Evolutionary conservation across 1,140 invertebrate species (phyloP), one percentile per base, ranked within the genome.

Genomic region (Heliconius eleuchia): DNA sequence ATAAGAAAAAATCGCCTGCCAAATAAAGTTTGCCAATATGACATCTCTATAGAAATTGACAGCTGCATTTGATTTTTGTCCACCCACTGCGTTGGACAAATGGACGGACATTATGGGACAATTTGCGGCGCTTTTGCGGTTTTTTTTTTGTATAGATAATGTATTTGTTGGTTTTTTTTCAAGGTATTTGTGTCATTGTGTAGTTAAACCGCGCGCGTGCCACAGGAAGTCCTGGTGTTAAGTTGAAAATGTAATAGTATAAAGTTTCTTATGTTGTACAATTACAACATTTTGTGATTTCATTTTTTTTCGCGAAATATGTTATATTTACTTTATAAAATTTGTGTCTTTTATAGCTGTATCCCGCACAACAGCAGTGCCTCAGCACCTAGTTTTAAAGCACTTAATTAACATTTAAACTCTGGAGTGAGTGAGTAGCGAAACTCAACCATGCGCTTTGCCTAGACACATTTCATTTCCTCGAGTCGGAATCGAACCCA

Each of bases 31-130:
- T 88, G 82, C 83, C 72, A 82, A 84, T 83, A 78, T 88, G 87
- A 92, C 79, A 80, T 88, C 88, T 92, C 88, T 87, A 90, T 90
- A 84, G 80, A 79, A 84, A 88, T 89, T 91, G 91, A 91, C 91
- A 92, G 90, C 89, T 92, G 91, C 81, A 89, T 88, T 90, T 90
- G 85, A 83, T 85, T 87, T 87, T 88, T 82, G 85, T 89, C 88
- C 89, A 87, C 87, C 90, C 87, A 90, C 88, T 77, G 82, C 76
- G 84, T 78, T 72, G 79, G 82, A 83, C 80, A 77, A 75, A 83
- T 78, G 73, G 82, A 78, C 84, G 73, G 74, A 75, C 77, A 84
- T 88, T 86, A 85, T 71, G 77, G 78, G 39, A 71, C 84, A 80
- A 86, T 86, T 88, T 83, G 82, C 78, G 52, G 78, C 71, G 46